These are phyloP conservation scores for Ophioninae sp. DNA, from an alignment of 2,888 invertebrate genomes.

Conservation along the genomic window DNA sequence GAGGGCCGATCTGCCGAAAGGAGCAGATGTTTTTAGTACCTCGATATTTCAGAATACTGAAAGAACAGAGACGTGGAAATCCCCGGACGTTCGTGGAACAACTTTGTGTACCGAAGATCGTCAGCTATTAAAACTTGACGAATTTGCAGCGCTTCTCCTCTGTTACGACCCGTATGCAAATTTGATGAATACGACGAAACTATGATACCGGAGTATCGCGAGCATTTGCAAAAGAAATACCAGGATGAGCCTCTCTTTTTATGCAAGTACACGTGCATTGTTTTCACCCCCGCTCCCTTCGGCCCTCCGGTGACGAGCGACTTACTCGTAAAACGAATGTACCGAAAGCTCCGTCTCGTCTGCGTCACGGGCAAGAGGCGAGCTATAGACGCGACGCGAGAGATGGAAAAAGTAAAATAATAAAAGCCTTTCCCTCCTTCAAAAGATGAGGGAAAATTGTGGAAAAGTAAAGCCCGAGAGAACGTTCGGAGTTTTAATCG, in stretches of 20 bases:
- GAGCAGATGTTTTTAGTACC: background rate
- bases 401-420: background rate
- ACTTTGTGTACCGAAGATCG: background rate
- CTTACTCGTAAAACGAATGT: slow-evolving; percentile 51
- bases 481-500: background rate
- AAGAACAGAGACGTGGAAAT: background rate
- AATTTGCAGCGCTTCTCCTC: slow-evolving; percentile 1
- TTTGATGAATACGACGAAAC: slow-evolving; percentile 5
- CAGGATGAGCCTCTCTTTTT: slow-evolving; percentile 36
- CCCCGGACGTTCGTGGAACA: background rate
- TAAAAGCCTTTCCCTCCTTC: background rate
- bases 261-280: slow-evolving; percentile 52
- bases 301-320: slow-evolving; percentile 16
- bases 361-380: slow-evolving; percentile 15
- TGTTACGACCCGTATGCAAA: background rate
- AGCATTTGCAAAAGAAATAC: slow-evolving; percentile 11
- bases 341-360: slow-evolving; percentile 33
- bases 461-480: background rate
- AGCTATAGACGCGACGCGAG: background rate
- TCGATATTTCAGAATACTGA: background rate
- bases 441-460: background rate
- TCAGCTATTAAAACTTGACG: slow-evolving; percentile 10
- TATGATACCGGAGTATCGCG: slow-evolving; percentile 13
- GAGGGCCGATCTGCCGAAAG: background rate
- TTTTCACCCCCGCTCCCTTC: background rate